Base-by-base conservation (phyloP, 37 sponge, comb jelly and placozoan species). In the Corticium candelabrum region DNA sequence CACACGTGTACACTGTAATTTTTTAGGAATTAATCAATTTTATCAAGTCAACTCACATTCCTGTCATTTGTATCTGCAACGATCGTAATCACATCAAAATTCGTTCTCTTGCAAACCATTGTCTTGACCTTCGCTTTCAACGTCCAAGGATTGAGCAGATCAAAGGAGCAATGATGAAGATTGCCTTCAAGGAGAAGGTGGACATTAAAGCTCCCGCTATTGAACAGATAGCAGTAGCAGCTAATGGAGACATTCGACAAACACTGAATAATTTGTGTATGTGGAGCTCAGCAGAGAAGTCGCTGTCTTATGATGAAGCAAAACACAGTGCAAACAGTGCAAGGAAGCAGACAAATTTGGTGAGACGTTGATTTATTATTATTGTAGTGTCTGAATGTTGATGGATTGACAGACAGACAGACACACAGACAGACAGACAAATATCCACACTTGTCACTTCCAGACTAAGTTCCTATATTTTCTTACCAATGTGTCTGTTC, bases 41-140 rank as follows among this genome's bases (percentile, higher is more conserved):
- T 32, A 98, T 94, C 68, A 94, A 98, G 88, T 85, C 79, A 11
- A 81, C 93, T 11, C 79, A 68, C 27, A 75, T 98, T 21, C 99
- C 99, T 15, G 87, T 98, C 75, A 95, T 98, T 29, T 97, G 99
- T 68, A 98, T 98, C 77, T 98, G 99, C 81, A 98, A 98, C 70
- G 93, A 98, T 77, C 75, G 95, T 3, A 85, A 90, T 35, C 82
- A 82, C 34, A 79, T 81, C 31, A 97, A 97, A 78, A 89, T 98
- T 37, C 85, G 99, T 31, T 92, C 93, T 40, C 89, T 98, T 0
- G 85, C 89, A 32, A 94, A 90, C 78, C 77, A 98, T 77, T 98
- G 99, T 77, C 92, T 76, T 40, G 96, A 94, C 67, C 87, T 98
- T 35, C 62, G 93, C 30, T 94, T 94, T 76, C 77, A 82, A 0